A percentile compares a stretch with the other conserved stretches of the same genome.
Evolutionary conservation across 2,113 vertebrate genomes (phyloP).

Genomic region (Rhinichthys klamathensis): DNA sequence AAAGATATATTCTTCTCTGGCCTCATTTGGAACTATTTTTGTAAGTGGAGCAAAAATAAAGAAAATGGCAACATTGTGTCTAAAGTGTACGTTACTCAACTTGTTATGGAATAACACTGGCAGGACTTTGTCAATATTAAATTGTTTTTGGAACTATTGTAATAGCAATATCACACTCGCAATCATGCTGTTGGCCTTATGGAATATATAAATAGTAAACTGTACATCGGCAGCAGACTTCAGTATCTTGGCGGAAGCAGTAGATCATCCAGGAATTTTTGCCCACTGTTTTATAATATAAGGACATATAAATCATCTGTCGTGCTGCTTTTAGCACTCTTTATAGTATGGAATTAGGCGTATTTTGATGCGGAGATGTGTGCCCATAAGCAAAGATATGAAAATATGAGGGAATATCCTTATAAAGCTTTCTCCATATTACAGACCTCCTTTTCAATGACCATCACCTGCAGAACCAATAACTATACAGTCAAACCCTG

Average conservation of each 20-base stretch:
- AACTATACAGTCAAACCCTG: neutral
- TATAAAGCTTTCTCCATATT: neutral
- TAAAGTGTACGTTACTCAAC: neutral
- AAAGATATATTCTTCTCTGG: neutral
- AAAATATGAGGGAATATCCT: neutral
- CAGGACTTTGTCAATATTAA: neutral
- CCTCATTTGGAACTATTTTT: too few species aligned
- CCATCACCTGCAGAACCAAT: neutral
- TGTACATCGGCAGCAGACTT: neutral
- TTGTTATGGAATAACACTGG: neutral
- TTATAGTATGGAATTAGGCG: neutral
- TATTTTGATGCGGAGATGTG: neutral
- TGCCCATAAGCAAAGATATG: neutral
- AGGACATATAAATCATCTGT: neutral
- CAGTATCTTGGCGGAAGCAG: neutral
- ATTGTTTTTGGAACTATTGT: neutral
- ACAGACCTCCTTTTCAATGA: neutral
- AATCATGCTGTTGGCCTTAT: neutral
- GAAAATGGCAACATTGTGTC: neutral
- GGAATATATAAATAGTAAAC: neutral
- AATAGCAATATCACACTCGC: neutral
- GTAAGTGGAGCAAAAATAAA: neutral
- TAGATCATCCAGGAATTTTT: neutral
- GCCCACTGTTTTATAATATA: neutral
- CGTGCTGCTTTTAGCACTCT: neutral